Evolutionary conservation across 2,113 vertebrate species (phyloP).

Genomic region (Pantherophis guttatus): DNA sequence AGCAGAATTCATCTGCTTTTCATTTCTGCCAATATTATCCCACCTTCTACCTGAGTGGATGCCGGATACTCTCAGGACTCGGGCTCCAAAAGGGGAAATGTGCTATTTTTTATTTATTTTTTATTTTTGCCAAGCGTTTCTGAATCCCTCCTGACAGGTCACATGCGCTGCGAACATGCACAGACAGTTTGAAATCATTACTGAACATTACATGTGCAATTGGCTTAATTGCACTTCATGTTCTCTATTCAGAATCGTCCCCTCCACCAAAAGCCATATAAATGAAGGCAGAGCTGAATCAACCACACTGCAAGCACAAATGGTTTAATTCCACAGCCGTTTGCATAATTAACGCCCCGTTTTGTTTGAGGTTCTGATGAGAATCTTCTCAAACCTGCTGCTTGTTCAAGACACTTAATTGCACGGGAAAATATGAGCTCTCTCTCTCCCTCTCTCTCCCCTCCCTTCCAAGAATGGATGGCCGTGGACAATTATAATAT

Average conservation of each 20-base stretch:
- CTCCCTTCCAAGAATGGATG: neutral
- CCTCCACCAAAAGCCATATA: neutral
- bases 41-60: neutral
- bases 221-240: conserved; percentile 19
- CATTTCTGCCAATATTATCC: neutral
- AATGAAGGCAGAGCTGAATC: neutral
- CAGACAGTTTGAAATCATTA: neutral
- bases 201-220: neutral
- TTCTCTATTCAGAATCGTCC: neutral
- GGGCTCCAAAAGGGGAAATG: neutral
- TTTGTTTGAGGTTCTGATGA: neutral
- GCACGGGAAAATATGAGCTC: neutral
- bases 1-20: neutral
- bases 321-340: neutral
- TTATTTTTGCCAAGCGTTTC: neutral
- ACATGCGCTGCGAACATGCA: neutral
- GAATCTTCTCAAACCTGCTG: neutral
- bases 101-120: neutral
- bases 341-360: neutral
- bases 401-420: neutral
- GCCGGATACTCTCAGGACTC: neutral
- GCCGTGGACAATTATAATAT: too few relatives aligned
- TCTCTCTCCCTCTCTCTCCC: neutral
- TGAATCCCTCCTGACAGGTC: neutral
- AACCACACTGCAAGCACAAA: neutral